phyloP scores from a whole-genome alignment of 2,113 vertebrate genomes.

The Bubo bubo region DNA sequence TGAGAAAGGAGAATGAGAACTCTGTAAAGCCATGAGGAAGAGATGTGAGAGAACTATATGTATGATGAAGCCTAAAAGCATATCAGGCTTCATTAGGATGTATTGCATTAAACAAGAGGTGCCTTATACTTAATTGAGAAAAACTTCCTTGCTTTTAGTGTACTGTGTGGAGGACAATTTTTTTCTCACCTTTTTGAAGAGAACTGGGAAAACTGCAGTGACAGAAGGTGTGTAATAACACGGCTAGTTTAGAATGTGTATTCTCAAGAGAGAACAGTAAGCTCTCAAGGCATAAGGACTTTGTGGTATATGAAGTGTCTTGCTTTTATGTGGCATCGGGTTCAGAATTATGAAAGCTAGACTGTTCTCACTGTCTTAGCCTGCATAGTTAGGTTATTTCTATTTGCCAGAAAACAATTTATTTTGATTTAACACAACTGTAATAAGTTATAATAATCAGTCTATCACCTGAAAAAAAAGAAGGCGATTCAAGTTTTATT shows the following conservation, averaged over 20 bases:
- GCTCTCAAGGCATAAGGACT: not conserved
- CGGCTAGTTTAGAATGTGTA: not conserved
- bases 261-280: not conserved
- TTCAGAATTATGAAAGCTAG: not conserved
- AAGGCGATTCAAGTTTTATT: not conserved
- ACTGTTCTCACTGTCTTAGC: not conserved
- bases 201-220: not conserved
- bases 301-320: not conserved
- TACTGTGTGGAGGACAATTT: not conserved
- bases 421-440: not conserved
- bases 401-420: not conserved
- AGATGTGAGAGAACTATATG: not conserved
- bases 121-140: not conserved
- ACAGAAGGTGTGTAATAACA: not conserved
- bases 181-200: not conserved
- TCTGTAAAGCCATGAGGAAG: not conserved
- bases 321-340: not conserved
- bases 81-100: not conserved
- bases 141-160: not conserved
- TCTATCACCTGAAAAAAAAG: not conserved
- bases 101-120: not conserved
- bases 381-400: not conserved
- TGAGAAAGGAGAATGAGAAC: not conserved
- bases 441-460: not conserved
- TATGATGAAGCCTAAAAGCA: not conserved